Evolutionary conservation across 64 coral and sea anemone species (phyloP), one percentile per base, ranked within the genome.

Genomic region (Astreopora myriophthalma): DNA sequence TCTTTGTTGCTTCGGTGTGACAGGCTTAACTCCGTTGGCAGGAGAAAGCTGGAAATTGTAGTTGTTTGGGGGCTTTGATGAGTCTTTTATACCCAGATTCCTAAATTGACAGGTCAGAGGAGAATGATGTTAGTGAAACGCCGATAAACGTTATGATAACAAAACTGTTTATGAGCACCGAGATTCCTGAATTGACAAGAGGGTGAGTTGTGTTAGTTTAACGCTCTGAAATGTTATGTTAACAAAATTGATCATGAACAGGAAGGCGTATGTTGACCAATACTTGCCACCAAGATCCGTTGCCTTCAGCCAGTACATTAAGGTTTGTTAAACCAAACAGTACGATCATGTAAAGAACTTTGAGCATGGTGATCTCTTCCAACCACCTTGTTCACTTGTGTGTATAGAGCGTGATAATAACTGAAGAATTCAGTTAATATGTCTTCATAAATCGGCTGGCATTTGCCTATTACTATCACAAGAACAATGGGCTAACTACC

Each of bases 41-140:
- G 95, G 95, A 3, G 95, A 94, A 0, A 96, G 88, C 23, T 96
- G 95, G 38, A 96, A 90, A 25, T 96, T 96, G 29, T 90, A 92
- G 67, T 96, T 83, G 14, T 86, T 52, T 26, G 86, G 55, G 48
- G 65, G 82, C 78, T 78, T 88, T 71, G 42, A 87, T 23, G 51
- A 93, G 63, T 34, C 88, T 86, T 32, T 65, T 25, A 87, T 76
- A 19, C 95, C 95, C 42, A 87, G 37, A 34, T 69, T 94, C 87
- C 90, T 92, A 75, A 27, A 84, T 6, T 69, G 66, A 73, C 64
- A 80, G 71, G 51, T 6, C 32, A 34, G 1, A 86, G 3, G 79
- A 34, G 51, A 31, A 81, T 25, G 9, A n/a, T 62, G n/a, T 29
- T 46, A 25, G 48, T 55, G 20, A 13, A 64, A 32, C 3, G 10